Conservation (phyloP, 2,113 vertebrate species). For the Zapus hudsonius region DNA sequence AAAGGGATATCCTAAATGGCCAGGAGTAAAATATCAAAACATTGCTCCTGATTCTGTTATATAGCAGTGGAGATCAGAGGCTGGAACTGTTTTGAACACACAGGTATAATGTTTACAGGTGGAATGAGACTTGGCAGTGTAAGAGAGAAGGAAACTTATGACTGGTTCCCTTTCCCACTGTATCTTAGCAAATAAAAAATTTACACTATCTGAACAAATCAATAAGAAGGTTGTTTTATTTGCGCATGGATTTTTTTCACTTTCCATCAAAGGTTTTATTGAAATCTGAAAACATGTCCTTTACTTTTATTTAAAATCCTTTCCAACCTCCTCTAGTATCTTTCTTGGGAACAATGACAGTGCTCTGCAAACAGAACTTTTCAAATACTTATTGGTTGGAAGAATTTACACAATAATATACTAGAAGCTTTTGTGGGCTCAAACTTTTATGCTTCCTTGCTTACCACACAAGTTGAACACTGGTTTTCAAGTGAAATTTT, state of each 20-base stretch:
- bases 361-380: background rate
- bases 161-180: background rate
- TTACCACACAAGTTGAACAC: background rate
- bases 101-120: background rate
- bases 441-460: background rate
- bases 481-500: background rate
- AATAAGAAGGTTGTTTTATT: conserved; percentile 12
- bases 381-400: background rate
- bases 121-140: background rate
- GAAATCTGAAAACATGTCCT: background rate
- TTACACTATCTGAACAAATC: background rate
- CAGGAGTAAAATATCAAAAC: background rate
- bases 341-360: background rate
- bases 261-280: background rate
- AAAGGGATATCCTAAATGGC: background rate
- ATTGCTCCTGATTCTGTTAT: background rate
- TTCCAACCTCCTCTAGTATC: background rate
- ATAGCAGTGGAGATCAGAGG: background rate
- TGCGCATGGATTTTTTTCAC: background rate
- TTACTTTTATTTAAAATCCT: background rate
- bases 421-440: background rate
- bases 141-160: background rate
- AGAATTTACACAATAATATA: background rate
- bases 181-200: conserved; percentile 9
- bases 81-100: background rate